Evolutionary conservation across 2,113 vertebrate species (phyloP).

Genomic region (Raja brachyura): DNA sequence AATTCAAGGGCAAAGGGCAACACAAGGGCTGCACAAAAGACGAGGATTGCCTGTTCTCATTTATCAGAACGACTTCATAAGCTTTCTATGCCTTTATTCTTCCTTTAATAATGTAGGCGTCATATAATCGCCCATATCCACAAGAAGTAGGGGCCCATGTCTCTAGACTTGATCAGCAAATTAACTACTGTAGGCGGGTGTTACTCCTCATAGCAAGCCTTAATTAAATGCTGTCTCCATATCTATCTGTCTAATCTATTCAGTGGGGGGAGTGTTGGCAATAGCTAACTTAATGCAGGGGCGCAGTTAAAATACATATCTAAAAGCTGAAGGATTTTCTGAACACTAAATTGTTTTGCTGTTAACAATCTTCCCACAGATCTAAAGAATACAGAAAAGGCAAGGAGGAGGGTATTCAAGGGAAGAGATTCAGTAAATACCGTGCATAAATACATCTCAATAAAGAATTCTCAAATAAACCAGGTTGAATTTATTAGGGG

Average conservation of each 20-base stretch:
- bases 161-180: background rate
- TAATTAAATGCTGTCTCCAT: background rate
- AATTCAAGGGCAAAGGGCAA: conserved; percentile 12
- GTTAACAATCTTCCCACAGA: background rate
- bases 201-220: background rate
- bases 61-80: conserved; percentile 30
- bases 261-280: too few relatives aligned
- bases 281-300: background rate
- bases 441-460: background rate
- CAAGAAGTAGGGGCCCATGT: background rate
- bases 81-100: background rate
- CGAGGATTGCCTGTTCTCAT: background rate
- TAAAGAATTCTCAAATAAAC: background rate
- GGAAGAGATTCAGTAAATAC: background rate
- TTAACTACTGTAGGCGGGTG: background rate
- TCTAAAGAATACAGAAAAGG: background rate
- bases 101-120: conserved; percentile 31
- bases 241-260: background rate
- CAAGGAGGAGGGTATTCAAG: too few relatives aligned
- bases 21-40: background rate
- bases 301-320: background rate
- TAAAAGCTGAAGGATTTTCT: background rate
- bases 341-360: background rate
- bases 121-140: background rate
- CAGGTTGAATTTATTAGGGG: background rate